Percentiles rank a stretch among this genome's conserved stretches.
phyloP scores from a whole-genome alignment of 2,888 invertebrate species.

The Chaitophorus viminalis region DNA sequence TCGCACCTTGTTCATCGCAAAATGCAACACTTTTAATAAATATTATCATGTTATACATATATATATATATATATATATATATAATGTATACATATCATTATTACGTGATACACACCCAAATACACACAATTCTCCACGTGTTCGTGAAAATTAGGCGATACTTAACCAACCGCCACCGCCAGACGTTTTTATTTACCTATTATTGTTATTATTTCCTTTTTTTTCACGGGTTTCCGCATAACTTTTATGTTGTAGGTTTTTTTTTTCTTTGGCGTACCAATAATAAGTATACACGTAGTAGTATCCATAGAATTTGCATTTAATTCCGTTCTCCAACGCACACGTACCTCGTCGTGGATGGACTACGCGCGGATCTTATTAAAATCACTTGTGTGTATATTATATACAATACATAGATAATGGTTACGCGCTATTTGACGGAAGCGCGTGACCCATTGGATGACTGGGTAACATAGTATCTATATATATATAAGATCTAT shows the following conservation, averaged over 20 bases:
- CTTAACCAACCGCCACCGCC: background rate
- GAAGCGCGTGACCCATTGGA: conserved; percentile 50
- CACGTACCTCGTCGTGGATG: background rate
- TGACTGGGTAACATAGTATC: conserved; percentile 32
- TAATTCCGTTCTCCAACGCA: background rate
- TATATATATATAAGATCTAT: conserved; percentile 34
- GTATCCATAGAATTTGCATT: conserved; percentile 21
- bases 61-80: background rate
- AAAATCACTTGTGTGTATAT: background rate
- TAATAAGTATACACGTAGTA: too few relatives aligned
- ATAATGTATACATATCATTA: background rate
- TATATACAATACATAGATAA: too few relatives aligned
- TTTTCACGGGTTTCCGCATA: background rate
- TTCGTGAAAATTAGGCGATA: background rate
- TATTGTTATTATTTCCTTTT: background rate
- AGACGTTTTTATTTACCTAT: background rate
- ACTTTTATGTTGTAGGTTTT: background rate
- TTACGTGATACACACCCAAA: background rate
- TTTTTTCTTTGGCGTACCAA: background rate
- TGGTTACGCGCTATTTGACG: conserved; percentile 58
- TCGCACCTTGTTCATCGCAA: background rate
- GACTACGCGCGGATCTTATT: conserved; percentile 18
- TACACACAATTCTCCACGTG: background rate
- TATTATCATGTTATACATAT: too few relatives aligned
- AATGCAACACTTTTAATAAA: too few relatives aligned